Evolutionary conservation across 2,797 vertebrate genomes (phyloP), one percentile per base, ranked within the genome.

Genomic region (Sorex maritimensis): DNA sequence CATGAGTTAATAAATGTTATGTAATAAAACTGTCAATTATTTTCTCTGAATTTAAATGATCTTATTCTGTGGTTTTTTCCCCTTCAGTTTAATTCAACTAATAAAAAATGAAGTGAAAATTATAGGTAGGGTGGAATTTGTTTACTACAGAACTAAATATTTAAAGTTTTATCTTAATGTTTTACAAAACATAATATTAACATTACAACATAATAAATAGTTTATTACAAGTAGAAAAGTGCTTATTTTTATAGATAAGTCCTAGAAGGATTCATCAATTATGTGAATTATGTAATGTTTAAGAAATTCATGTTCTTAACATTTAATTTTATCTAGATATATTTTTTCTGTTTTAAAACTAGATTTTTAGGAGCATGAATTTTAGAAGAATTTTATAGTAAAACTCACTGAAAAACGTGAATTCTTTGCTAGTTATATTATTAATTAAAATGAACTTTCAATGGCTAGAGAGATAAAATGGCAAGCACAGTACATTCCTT

Each of bases 121-220:
- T 9, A 68, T 79, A 19, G 14, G 38, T 44, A 71, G 67, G 79
- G 15, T 34, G 52, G 86, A 90, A 88, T 93, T 93, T 90, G 77
- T 90, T 69, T 90, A 61, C 82, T 91, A 93, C 63, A 90, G 80
- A 93, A 72, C 49, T 87, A 92, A 89, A 86, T 93, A 83, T 75
- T 63, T 86, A 78, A 93, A 86, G 2, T 90, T 92, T 81, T 74
- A 85, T 73, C 49, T 74, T 81, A 87, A 34, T 82, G 38, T 86
- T 87, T 91, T 84, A 44, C 19, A 89, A 93, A 94, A 81, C 63
- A 93, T 86, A 91, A 17, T 82, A 8, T 72, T 80, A 73, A n/a
- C 72, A 58, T 72, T 73, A 17, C 72, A 91, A 83, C 78, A 24
- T 90, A 73, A 15, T 68, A 44, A 81, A 86, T 44, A 38, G 12